Evolutionary conservation across 2,888 invertebrate species (phyloP), one percentile per base, ranked within the genome.

Genomic region (Campopleginae sp.): DNA sequence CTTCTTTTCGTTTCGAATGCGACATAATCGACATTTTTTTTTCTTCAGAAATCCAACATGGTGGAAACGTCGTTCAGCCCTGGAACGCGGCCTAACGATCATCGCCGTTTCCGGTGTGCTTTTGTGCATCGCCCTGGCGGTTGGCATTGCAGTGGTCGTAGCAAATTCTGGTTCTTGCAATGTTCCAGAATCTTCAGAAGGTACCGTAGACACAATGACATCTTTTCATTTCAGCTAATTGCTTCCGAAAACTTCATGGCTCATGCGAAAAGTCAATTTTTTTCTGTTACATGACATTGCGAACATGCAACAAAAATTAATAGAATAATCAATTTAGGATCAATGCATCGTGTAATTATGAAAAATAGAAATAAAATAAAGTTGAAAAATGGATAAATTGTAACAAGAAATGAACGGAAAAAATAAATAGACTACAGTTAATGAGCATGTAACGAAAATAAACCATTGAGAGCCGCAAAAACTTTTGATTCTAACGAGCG

Each of bases 61-160:
- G 97, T 97, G 97, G 97, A 96, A 96, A 89, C 95, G 97, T 86
- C 95, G 97, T 88, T 96, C 96, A 58, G 95, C 96, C 87, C 94
- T 97, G 94, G 97, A 97, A 94, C 95, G 96, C 89, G 95, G 96
- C 65, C 94, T 97, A 88, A 96, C 96, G 83, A 94, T 96, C 83
- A 94, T 96, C 65, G 94, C 95, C 84, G 94, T 96, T 68, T 95
- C 96, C 86, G 95, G 96, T 84, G 93, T 96, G 77, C 95, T 96
- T 58, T 94, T 96, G 87, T 95, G 96, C 81, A 94, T 96, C 88
- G 96, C 96, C 23, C 94, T 96, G 85, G 95, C 95, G 85, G 95
- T 95, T 88, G 95, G 95, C 42, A 92, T 95, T 76, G 93, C 90
- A 38, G 90, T 93, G 17, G 77, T 93, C 31, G 91, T 91, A 8